Percentiles rank a stretch among this genome's conserved stretches.
Evolutionary conservation across 2,113 vertebrate genomes (phyloP).

Genomic region (Larimichthys polyactis): DNA sequence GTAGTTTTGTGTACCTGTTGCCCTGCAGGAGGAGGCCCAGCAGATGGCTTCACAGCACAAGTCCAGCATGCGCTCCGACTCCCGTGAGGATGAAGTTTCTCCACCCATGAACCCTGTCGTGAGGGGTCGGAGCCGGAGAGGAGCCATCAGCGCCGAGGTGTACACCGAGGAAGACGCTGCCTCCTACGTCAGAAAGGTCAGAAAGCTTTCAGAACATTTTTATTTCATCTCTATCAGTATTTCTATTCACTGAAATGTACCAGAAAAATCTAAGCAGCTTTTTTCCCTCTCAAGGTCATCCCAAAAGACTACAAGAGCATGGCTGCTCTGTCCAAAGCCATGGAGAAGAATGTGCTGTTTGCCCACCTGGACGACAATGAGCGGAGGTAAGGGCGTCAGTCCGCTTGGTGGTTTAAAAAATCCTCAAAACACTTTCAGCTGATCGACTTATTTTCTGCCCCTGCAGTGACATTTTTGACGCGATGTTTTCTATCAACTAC

Average conservation of each 20-base stretch:
- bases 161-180: slow-evolving; percentile 96
- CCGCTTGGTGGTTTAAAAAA: background rate
- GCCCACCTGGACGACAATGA: slow-evolving; percentile 95
- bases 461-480: slow-evolving; percentile 93
- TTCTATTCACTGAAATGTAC: background rate
- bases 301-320: slow-evolving; percentile 97
- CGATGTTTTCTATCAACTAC: slow-evolving; percentile 94
- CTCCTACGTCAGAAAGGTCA: slow-evolving; percentile 93
- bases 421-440: background rate
- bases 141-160: slow-evolving; percentile 95
- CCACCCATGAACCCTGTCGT: slow-evolving; percentile 94
- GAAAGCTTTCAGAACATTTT: background rate
- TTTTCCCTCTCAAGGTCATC: slow-evolving; percentile 86
- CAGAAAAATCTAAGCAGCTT: background rate
- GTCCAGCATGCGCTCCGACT: slow-evolving; percentile 88
- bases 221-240: background rate
- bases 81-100: slow-evolving; percentile 92
- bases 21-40: slow-evolving; percentile 89
- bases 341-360: slow-evolving; percentile 95
- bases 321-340: slow-evolving; percentile 94
- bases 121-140: slow-evolving; percentile 89
- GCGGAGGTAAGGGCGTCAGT: slow-evolving; percentile 85
- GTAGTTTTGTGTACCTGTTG: background rate
- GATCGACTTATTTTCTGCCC: background rate
- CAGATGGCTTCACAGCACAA: slow-evolving; percentile 89